phyloP scores from a whole-genome alignment of 1,140 invertebrate genomes.

The Homalodisca vitripennis region DNA sequence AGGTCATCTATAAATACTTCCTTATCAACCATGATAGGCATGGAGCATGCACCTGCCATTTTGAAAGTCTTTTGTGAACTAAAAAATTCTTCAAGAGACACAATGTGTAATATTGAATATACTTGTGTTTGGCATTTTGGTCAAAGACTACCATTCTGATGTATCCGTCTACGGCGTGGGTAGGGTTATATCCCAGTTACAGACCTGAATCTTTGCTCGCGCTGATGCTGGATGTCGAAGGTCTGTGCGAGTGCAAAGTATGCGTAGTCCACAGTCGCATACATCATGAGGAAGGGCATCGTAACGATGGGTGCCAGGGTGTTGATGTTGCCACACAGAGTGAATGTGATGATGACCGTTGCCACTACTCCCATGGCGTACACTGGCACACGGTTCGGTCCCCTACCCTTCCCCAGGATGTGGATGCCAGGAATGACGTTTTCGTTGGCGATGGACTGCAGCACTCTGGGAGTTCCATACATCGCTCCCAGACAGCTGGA shows the following conservation, averaged over 20 bases:
- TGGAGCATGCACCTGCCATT: no score
- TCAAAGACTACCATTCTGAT: no score
- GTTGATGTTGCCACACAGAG: slow-evolving; percentile 92
- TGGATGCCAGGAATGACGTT: slow-evolving; percentile 90
- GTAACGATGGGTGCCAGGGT: slow-evolving; percentile 94
- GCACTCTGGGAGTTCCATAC: slow-evolving; percentile 91
- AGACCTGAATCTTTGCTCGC: slow-evolving; percentile 73
- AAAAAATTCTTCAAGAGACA: no score
- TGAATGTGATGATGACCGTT: slow-evolving; percentile 84
- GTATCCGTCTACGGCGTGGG: no score
- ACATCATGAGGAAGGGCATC: slow-evolving; percentile 96
- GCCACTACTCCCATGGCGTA: slow-evolving; percentile 88
- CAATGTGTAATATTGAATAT: no score
- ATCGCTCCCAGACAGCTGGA: slow-evolving; percentile 92
- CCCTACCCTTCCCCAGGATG: slow-evolving; percentile 79
- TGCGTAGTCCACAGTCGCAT: slow-evolving; percentile 93
- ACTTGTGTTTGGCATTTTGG: no score
- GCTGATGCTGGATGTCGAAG: slow-evolving; percentile 84
- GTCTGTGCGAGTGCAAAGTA: slow-evolving; percentile 96
- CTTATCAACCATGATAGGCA: no score
- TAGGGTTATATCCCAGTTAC: no score
- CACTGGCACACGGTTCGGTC: slow-evolving; percentile 92
- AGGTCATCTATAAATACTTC: no score
- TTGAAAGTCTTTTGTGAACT: no score
- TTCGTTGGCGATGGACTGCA: slow-evolving; percentile 94